Evolutionary conservation across 2,797 vertebrate species (phyloP).

Genomic region (Crocidura indochinensis): DNA sequence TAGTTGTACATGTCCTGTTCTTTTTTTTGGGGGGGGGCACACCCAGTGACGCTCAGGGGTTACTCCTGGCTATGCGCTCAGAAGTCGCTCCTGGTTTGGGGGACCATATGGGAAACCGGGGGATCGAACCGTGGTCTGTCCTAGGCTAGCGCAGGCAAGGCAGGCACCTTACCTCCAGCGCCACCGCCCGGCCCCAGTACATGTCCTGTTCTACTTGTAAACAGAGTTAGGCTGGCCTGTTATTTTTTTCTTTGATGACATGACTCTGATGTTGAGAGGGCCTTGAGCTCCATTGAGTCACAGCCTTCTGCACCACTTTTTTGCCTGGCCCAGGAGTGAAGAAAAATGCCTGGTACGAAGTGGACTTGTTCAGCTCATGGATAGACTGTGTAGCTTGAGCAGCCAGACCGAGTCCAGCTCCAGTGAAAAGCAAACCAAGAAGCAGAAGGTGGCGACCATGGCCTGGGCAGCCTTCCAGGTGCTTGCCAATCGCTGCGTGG

Average conservation of each 20-base stretch:
- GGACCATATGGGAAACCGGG: too few relatives aligned
- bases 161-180: too few relatives aligned
- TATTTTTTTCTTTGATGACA: background rate
- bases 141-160: too few relatives aligned
- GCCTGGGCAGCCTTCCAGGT: conserved; percentile 99
- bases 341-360: conserved; percentile 99
- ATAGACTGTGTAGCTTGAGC: conserved; percentile 97
- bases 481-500: conserved; percentile 98
- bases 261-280: background rate
- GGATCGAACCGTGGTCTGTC: too few relatives aligned
- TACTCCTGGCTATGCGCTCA: too few relatives aligned
- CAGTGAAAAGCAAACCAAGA: conserved; percentile 98
- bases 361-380: conserved; percentile 98
- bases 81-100: too few relatives aligned
- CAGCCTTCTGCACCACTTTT: background rate
- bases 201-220: background rate
- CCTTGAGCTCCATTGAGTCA: background rate
- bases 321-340: conserved; percentile 93
- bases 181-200: too few relatives aligned
- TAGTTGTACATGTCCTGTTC: background rate
- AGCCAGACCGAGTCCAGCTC: conserved; percentile 97
- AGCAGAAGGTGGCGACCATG: conserved; percentile 99
- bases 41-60: too few relatives aligned
- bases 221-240: background rate
- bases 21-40: too few relatives aligned